Conservation (phyloP, 2,797 vertebrate genomes). For the Sebastes vulpes region DNA sequence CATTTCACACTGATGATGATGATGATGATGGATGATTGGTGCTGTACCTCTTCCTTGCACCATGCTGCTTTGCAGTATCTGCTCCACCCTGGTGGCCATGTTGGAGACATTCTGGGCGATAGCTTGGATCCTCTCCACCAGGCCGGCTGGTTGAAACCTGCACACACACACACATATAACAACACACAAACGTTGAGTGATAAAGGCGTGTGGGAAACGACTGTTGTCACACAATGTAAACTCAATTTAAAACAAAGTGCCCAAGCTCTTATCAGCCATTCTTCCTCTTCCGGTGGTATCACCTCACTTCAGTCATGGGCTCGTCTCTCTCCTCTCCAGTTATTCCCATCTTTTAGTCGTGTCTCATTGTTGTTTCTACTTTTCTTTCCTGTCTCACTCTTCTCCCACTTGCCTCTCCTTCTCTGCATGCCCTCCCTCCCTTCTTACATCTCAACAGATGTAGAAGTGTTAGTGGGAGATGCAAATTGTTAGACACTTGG, state of each 20-base stretch:
- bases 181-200: conserved; percentile 4
- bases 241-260: neutral
- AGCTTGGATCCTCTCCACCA: conserved; percentile 97
- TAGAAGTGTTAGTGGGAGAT: conserved; percentile 67
- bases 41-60: conserved; percentile 89
- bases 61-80: conserved; percentile 93
- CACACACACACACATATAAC: conserved; percentile 11
- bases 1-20: neutral
- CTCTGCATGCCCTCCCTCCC: neutral
- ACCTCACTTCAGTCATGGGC: neutral
- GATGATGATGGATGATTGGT: neutral
- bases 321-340: neutral
- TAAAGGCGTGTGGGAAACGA: neutral
- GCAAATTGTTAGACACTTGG: conserved; percentile 81
- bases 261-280: neutral
- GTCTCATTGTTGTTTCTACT: conserved; percentile 6
- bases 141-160: conserved; percentile 89
- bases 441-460: conserved; percentile 58
- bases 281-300: neutral
- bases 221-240: neutral
- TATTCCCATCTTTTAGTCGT: neutral
- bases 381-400: neutral
- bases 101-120: conserved; percentile 98
- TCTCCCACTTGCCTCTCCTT: neutral
- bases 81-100: conserved; percentile 94